Base-by-base conservation (phyloP, 2,888 invertebrate species). In the Lycia hirtaria region DNA sequence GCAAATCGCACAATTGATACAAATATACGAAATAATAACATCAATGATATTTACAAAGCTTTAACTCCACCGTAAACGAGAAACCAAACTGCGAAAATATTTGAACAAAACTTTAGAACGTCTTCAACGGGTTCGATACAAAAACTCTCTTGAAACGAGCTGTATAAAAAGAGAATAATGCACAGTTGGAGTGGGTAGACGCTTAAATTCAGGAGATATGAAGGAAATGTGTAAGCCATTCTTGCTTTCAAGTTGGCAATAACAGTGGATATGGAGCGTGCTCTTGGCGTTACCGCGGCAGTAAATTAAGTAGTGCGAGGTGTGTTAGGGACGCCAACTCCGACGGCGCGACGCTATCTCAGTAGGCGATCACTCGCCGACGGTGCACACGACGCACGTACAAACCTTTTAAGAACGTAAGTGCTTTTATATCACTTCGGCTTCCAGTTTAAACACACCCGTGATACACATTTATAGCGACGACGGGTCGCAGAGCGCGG, bases 161-260 rank as follows among this genome's bases (percentile, higher is more conserved):
- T 71, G 71, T 73, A 77, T 76, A 80, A 80, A 80, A 80, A 78
- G 68, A 80, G 78, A 79, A 80, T 80, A 83, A 81, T 78, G 76
- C 78, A 73, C 81, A 75, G 79, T 79, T 78, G 75, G 73, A 83
- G 80, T 77, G 80, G 83, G 80, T 78, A 83, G 81, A 81, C 80
- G 76, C 81, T 86, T 84, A 85, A 83, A 85, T 84, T 84, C 80
- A 80, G 76, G 73, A 88, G 87, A 85, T 86, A 88, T 84, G 83
- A 84, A 83, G 83, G 81, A 89, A 88, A 87, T 87, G 85, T 87
- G 83, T 85, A 80, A 81, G 85, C 81, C 80, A 84, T 89, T 88
- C 85, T 85, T 88, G 85, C 85, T 88, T 90, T 88, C 87, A 87
- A 91, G 89, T 87, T 85, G 88, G 89, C 85, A 89, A 89, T 91